phyloP scores from a whole-genome alignment of 1,140 invertebrate species.

The Parapsyche elsis region DNA sequence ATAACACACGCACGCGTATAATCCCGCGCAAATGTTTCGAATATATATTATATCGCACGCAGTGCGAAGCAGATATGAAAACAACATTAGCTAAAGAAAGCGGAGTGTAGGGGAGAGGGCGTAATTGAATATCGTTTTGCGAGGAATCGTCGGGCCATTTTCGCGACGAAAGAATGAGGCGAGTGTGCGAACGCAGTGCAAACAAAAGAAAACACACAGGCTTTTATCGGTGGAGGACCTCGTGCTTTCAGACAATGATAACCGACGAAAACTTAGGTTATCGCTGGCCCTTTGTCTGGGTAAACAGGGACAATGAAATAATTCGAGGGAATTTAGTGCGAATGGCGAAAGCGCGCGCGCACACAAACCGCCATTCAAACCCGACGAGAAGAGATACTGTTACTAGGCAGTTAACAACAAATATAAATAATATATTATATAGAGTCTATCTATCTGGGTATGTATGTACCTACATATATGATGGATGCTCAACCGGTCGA shows the following conservation, averaged over 20 bases:
- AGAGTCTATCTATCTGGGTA: neutral
- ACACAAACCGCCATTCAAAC: neutral
- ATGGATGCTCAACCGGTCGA: too few species aligned
- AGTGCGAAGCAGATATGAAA: too few species aligned
- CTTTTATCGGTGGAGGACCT: neutral
- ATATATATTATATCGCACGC: too few species aligned
- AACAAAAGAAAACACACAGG: constrained; percentile 4
- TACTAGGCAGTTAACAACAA: neutral
- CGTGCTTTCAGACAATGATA: constrained; percentile 11
- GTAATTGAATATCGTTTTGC: constrained; percentile 8
- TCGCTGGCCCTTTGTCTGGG: neutral
- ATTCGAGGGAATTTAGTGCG: constrained; percentile 14
- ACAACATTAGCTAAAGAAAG: too few species aligned
- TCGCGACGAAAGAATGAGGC: neutral
- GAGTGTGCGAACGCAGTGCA: neutral
- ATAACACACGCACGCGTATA: too few species aligned
- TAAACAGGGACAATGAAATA: constrained; percentile 24
- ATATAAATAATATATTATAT: neutral
- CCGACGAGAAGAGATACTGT: neutral
- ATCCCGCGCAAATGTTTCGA: too few species aligned
- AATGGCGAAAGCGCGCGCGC: neutral
- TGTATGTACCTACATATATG: neutral
- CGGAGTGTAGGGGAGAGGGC: neutral
- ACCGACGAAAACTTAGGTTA: constrained; percentile 19
- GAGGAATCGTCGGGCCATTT: constrained; percentile 1